These are phyloP conservation scores for Embiotoca jacksoni DNA, from an alignment of 2,113 vertebrate genomes.

Conservation along the genomic window DNA sequence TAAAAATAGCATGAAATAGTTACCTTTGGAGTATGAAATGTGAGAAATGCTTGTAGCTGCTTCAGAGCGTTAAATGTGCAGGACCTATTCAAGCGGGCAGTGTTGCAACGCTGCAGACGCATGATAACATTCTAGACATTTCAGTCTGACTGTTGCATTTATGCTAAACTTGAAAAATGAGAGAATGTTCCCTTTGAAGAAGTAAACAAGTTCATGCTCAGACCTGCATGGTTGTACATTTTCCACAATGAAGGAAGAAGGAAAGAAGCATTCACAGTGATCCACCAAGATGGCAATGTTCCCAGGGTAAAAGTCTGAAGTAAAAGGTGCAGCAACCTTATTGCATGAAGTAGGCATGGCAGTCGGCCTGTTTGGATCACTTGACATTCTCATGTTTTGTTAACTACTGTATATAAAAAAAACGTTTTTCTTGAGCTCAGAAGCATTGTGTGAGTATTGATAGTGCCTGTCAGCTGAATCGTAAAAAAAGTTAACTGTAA, in stretches of 20 bases:
- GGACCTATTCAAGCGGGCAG: background rate
- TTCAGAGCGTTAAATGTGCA: slow-evolving; percentile 3
- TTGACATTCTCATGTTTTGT: background rate
- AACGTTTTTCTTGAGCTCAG: too few species aligned
- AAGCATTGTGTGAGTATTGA: too few species aligned
- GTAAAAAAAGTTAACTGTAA: background rate
- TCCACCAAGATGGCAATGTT: background rate
- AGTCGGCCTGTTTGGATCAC: background rate
- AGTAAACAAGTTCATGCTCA: background rate
- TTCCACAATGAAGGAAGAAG: background rate
- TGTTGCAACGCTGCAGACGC: background rate
- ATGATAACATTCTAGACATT: slow-evolving; percentile 32
- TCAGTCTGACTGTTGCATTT: slow-evolving; percentile 4
- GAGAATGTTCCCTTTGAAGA: slow-evolving; percentile 21
- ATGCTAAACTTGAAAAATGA: slow-evolving; percentile 16
- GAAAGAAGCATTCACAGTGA: background rate
- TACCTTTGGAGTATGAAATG: background rate
- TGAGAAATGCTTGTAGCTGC: background rate
- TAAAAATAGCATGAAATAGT: background rate
- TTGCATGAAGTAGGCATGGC: background rate
- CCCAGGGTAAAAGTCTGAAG: background rate
- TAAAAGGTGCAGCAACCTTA: background rate
- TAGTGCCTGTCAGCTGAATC: too few species aligned
- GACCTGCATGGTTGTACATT: background rate
- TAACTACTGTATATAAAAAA: too few species aligned